A percentile compares a stretch with the other conserved stretches of the same genome.
Evolutionary conservation across 2,113 vertebrate species (phyloP).

Genomic region (Ramphastos sulfuratus): DNA sequence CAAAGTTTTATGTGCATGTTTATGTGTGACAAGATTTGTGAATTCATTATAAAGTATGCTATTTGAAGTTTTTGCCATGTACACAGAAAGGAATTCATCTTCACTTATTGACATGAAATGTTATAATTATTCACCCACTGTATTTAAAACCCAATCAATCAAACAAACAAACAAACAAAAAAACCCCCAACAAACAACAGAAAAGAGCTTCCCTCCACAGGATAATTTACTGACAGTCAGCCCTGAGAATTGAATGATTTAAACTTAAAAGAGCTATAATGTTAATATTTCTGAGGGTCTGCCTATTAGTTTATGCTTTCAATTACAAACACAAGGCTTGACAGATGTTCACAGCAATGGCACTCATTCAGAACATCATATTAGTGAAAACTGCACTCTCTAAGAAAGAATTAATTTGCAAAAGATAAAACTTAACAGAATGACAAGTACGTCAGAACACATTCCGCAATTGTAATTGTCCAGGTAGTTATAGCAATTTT

Average conservation of each 20-base stretch:
- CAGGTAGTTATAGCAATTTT: not conserved
- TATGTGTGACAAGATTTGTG: not conserved
- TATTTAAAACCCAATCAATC: not conserved
- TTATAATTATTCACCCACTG: not conserved
- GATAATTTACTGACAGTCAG: not conserved
- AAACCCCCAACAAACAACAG: not conserved
- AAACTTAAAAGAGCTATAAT: not conserved
- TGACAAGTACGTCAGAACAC: not conserved
- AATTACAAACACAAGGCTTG: not conserved
- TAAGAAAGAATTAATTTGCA: conserved; percentile 1
- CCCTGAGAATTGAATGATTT: not conserved
- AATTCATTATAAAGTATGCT: not conserved
- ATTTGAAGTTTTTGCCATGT: not conserved
- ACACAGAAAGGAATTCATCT: not conserved
- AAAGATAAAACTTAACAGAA: not conserved
- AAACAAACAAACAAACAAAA: not conserved
- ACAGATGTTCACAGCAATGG: not conserved
- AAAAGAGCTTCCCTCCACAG: not conserved
- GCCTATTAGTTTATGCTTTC: not conserved
- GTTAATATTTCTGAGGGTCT: not conserved
- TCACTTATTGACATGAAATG: not conserved
- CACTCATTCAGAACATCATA: not conserved
- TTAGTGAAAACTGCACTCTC: not conserved
- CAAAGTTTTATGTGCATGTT: not conserved
- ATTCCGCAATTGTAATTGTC: not conserved